phyloP scores from a whole-genome alignment of 2,888 invertebrate species.

The Agrochola litura region DNA sequence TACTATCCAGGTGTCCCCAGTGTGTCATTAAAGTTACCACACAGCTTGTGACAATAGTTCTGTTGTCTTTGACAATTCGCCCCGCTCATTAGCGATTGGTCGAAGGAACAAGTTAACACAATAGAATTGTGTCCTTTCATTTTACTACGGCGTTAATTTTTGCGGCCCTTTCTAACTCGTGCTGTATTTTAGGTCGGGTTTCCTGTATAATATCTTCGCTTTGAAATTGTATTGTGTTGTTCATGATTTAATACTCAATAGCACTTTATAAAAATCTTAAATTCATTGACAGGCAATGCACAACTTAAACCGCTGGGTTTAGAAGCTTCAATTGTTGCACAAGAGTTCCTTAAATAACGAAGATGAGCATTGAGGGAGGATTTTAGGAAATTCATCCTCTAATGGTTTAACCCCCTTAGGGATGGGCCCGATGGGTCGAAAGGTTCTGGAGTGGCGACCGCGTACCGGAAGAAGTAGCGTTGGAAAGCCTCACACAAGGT shows the following conservation, averaged over 20 bases:
- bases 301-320: neutral
- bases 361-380: neutral
- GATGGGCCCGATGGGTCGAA: no score
- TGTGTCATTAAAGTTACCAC: conserved; percentile 69
- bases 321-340: neutral
- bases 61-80: conserved; percentile 81
- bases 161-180: conserved; percentile 48
- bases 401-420: no score
- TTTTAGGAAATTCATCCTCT: no score
- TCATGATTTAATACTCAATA: neutral
- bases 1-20: conserved; percentile 63
- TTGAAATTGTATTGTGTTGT: conserved; percentile 18
- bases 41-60: conserved; percentile 68
- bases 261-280: neutral
- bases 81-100: conserved; percentile 73
- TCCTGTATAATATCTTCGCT: conserved; percentile 18
- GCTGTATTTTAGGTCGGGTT: conserved; percentile 41
- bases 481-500: no score
- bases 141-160: conserved; percentile 40
- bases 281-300: neutral
- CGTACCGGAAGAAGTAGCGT: no score
- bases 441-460: no score
- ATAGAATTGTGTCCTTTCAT: conserved; percentile 83
- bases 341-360: neutral
- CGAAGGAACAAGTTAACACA: conserved; percentile 75